Evolutionary conservation across 2,797 vertebrate species (phyloP), one percentile per base, ranked within the genome.

Genomic region (Eulemur albifrons): DNA sequence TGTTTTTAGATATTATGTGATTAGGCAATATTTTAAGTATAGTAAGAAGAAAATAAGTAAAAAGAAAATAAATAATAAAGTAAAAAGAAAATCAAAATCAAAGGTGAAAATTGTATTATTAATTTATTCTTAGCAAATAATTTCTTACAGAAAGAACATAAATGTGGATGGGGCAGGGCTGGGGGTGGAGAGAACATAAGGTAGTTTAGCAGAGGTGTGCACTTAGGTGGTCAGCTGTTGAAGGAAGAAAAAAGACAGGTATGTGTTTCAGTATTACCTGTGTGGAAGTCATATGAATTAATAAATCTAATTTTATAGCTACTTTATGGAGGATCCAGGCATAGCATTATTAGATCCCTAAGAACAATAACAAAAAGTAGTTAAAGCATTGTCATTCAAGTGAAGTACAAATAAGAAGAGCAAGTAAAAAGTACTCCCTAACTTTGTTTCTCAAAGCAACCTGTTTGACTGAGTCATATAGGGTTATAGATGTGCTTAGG

Each of bases 1-100:
- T 92, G 5, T n/a, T 96, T 96, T 97, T 69, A 90, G 40, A 70
- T 76, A 40, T 90, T 81, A 97, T 76, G 18, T 72, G 10, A 76
- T 94, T 90, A 79, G 5, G 11, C 30, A 38, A 61, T 70, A 23
- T 65, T 77, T 21, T 76, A 52, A 45, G 4, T 83, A 80, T 81
- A 76, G 80, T 7, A 84, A 90, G 73, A 72, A 85, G 57, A 96
- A 96, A 97, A 82, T 63, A 88, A 70, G 88, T 40, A 40, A 27
- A 79, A 81, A 15, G 4, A 89, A 91, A 93, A 82, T 59, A 20
- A 88, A 77, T 57, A 81, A 90, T 87, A 82, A 93, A 38, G 38
- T 38, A 38, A 38, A 38, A 38, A 38, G 38, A 38, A 38, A 57
- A 82, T 80, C 40, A 79, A 93, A 83, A 83, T 67, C 23, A 72